Evolutionary conservation across 2,888 invertebrate genomes (phyloP).

Genomic region (Acronicta leporina): DNA sequence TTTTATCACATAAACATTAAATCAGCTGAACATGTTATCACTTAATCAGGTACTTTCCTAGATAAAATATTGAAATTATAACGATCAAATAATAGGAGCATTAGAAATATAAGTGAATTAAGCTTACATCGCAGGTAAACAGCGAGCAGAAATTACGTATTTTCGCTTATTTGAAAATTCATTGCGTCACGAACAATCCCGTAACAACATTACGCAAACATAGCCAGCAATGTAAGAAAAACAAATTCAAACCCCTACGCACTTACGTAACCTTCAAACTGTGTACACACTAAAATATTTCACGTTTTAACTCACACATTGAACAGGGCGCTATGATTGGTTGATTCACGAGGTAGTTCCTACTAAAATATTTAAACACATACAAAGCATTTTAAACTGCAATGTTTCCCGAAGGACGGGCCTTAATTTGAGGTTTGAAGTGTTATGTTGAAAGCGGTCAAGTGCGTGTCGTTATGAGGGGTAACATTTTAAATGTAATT

Average conservation of each 20-base stretch:
- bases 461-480: slow-evolving; percentile 50
- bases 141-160: slow-evolving; percentile 21
- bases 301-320: slow-evolving; percentile 46
- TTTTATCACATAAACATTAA: background rate
- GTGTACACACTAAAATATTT: slow-evolving; percentile 37
- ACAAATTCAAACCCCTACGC: slow-evolving; percentile 40
- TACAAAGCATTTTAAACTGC: slow-evolving; percentile 58
- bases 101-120: slow-evolving; percentile 23
- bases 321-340: slow-evolving; percentile 50
- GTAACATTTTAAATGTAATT: slow-evolving; percentile 46
- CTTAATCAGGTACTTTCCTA: slow-evolving; percentile 17
- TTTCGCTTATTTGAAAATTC: slow-evolving; percentile 33
- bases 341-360: slow-evolving; percentile 45
- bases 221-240: slow-evolving; percentile 46
- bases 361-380: slow-evolving; percentile 62
- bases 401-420: slow-evolving; percentile 51
- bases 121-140: slow-evolving; percentile 27
- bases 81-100: slow-evolving; percentile 15
- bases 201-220: slow-evolving; percentile 25
- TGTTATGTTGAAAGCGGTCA: slow-evolving; percentile 58
- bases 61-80: too few species aligned
- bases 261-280: slow-evolving; percentile 42
- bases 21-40: slow-evolving; percentile 6
- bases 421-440: slow-evolving; percentile 60
- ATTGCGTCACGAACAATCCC: slow-evolving; percentile 36